Evolutionary conservation across 2,797 vertebrate genomes (phyloP).

Genomic region (Calcarius lapponicus): DNA sequence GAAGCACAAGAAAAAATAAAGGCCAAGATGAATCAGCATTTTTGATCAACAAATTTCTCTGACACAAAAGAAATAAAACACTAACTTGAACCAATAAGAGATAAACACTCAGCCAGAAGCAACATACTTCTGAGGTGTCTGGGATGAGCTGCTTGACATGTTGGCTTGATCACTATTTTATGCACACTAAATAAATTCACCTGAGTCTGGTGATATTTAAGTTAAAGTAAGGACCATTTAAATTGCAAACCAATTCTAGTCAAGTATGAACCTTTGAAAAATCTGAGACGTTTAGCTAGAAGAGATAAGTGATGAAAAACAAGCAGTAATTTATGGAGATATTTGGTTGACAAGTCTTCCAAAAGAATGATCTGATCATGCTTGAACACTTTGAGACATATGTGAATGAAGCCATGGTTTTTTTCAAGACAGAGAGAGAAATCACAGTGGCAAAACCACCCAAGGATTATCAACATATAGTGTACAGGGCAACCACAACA

Average conservation of each 20-base stretch:
- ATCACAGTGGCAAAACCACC: fast-evolving
- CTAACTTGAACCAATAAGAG: neutral
- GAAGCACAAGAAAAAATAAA: neutral
- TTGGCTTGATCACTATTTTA: neutral
- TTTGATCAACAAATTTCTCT: neutral
- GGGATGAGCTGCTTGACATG: neutral
- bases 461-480: neutral
- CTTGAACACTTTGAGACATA: neutral
- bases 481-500: neutral
- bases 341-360: neutral
- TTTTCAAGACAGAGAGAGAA: neutral
- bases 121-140: neutral
- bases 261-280: neutral
- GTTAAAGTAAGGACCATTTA: neutral
- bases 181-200: conserved; percentile 8
- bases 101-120: neutral
- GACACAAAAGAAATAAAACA: neutral
- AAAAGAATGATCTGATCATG: neutral
- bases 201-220: neutral
- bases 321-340: conserved; percentile 4
- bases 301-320: neutral
- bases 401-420: neutral
- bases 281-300: neutral
- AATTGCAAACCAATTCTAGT: conserved; percentile 31
- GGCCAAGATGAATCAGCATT: neutral